These are phyloP conservation scores for Loxodonta africana DNA, from an alignment of 2,113 vertebrate species.

Conservation along the genomic window DNA sequence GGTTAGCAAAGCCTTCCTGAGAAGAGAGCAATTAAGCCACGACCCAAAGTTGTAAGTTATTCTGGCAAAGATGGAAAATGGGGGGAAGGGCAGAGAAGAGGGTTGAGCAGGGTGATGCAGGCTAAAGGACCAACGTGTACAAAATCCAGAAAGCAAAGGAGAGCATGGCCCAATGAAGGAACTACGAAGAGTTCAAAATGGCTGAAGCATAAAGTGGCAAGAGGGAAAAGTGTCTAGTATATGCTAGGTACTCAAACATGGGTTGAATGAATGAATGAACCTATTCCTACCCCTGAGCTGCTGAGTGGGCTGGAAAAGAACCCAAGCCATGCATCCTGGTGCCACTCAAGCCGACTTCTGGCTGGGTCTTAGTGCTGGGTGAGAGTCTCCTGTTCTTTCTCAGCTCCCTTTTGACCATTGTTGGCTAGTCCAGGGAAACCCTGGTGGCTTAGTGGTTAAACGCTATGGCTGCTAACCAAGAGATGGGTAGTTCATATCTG, in stretches of 20 bases:
- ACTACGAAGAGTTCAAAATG: neutral
- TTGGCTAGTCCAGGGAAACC: no score
- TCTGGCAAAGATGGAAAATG: neutral
- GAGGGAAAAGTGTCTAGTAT: neutral
- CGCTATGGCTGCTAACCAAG: no score
- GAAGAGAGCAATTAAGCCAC: neutral
- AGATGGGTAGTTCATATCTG: no score
- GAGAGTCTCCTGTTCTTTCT: accelerated
- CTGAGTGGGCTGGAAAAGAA: neutral
- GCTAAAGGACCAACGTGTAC: neutral
- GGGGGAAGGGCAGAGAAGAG: neutral
- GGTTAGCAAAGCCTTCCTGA: neutral
- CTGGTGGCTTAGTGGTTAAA: no score
- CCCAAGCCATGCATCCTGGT: neutral
- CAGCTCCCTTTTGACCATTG: neutral
- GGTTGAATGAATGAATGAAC: neutral
- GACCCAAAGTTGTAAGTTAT: neutral
- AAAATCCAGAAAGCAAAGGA: neutral
- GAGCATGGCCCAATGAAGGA: neutral
- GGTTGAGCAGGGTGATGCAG: neutral
- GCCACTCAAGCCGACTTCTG: neutral
- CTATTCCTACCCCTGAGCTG: neutral
- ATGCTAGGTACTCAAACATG: neutral
- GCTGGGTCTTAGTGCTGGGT: no score
- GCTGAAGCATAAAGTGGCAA: neutral